phyloP scores from a whole-genome alignment of 2,113 vertebrate genomes.

The Sciurus niger region DNA sequence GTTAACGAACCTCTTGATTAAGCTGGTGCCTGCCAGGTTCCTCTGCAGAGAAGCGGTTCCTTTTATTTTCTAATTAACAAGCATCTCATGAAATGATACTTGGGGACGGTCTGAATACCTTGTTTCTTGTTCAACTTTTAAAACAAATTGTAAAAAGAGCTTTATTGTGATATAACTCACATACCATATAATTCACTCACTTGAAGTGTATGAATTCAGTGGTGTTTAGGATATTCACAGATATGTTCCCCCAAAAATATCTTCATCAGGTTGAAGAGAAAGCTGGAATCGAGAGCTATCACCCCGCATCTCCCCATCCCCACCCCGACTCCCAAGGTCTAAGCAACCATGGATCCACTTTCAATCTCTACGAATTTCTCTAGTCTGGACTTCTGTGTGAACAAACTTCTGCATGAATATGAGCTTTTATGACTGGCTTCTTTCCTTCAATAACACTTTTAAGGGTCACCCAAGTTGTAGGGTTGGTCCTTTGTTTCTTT shows the following conservation, averaged over 20 bases:
- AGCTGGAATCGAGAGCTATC: rapidly evolving
- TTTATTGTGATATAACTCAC: constrained; percentile 20
- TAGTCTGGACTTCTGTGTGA: not conserved
- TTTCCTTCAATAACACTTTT: not conserved
- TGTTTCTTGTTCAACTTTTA: constrained; percentile 22
- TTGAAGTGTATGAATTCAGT: not conserved
- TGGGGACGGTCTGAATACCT: not conserved
- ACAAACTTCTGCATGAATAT: no score
- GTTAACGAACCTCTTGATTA: not conserved
- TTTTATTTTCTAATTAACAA: not conserved
- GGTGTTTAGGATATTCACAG: not conserved
- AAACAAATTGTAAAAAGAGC: not conserved
- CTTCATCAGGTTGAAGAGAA: not conserved
- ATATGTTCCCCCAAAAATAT: not conserved
- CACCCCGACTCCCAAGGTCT: not conserved
- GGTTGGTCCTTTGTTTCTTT: not conserved
- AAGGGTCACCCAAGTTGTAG: not conserved
- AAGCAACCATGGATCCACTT: not conserved
- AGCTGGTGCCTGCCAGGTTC: not conserved
- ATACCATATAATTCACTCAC: not conserved
- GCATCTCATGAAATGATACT: not conserved
- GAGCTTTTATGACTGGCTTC: not conserved
- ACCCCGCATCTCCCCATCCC: rapidly evolving
- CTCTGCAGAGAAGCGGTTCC: not conserved
- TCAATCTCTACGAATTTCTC: not conserved